Percentiles rank a stretch among this genome's conserved stretches.
phyloP scores from a whole-genome alignment of 2,797 vertebrate genomes.

The Phaenicophaeus curvirostris region DNA sequence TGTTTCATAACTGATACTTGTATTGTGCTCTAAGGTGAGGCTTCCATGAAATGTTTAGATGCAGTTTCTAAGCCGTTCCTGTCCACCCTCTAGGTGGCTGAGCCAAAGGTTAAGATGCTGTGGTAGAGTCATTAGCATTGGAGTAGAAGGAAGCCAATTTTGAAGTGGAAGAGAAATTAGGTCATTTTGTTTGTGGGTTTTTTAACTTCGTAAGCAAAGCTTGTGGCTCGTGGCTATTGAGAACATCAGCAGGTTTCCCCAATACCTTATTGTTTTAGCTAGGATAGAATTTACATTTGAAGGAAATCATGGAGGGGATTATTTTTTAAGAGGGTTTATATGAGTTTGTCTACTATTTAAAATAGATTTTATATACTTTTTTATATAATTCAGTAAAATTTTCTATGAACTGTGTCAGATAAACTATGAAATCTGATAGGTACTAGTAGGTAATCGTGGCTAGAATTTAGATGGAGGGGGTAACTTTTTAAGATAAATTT shows the following conservation, averaged over 20 bases:
- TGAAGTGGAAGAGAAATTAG: neutral
- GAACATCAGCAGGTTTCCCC: neutral
- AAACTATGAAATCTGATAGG: constrained; percentile 35
- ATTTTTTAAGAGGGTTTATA: neutral
- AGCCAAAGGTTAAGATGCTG: neutral
- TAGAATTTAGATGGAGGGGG: constrained; percentile 49
- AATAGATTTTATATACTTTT: neutral
- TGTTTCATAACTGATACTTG: accelerated
- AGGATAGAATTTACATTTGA: neutral
- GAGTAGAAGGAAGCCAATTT: neutral
- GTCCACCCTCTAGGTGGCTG: neutral
- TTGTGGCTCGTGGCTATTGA: neutral
- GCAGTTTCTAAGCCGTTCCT: neutral
- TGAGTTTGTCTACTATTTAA: constrained; percentile 39
- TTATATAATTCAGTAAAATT: constrained; percentile 38
- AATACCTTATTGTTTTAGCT: neutral
- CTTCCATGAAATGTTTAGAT: neutral
- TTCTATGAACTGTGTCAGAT: constrained; percentile 65
- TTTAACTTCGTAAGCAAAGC: neutral
- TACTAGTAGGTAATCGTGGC: constrained; percentile 38
- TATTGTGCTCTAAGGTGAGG: neutral
- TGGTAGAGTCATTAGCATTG: neutral
- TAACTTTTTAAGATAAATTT: constrained; percentile 45
- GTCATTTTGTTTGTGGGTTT: neutral
- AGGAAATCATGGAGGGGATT: neutral